A percentile compares a stretch with the other conserved stretches of the same genome.
Conservation (phyloP, 2,888 invertebrate species). For the Mimachlamys varia region DNA sequence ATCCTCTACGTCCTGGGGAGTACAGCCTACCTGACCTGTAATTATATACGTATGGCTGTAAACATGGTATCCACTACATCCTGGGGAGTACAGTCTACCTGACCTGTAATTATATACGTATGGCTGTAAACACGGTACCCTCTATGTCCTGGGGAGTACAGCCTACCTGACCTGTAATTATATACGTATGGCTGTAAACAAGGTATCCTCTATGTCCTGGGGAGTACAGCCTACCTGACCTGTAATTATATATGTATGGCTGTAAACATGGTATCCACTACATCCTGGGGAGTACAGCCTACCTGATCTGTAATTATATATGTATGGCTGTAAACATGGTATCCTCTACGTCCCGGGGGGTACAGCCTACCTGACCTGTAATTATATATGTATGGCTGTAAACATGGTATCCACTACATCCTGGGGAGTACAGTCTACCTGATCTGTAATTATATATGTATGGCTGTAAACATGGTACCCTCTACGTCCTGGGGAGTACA, state of each 20-base stretch:
- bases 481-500: neutral
- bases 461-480: too few species aligned
- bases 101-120: neutral
- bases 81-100: neutral
- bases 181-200: too few species aligned
- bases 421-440: neutral
- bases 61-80: neutral
- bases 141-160: neutral
- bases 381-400: too few species aligned
- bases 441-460: neutral
- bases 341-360: neutral
- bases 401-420: neutral
- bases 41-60: too few species aligned
- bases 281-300: neutral
- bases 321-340: too few species aligned
- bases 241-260: neutral
- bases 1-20: neutral
- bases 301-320: neutral
- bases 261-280: too few species aligned
- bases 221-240: neutral
- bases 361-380: neutral
- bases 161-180: neutral
- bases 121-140: too few species aligned
- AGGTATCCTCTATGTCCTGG: neutral
- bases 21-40: neutral